A percentile compares a stretch with the other conserved stretches of the same genome.
phyloP scores from a whole-genome alignment of 1,140 invertebrate species.

The Macrobrachium nipponense region DNA sequence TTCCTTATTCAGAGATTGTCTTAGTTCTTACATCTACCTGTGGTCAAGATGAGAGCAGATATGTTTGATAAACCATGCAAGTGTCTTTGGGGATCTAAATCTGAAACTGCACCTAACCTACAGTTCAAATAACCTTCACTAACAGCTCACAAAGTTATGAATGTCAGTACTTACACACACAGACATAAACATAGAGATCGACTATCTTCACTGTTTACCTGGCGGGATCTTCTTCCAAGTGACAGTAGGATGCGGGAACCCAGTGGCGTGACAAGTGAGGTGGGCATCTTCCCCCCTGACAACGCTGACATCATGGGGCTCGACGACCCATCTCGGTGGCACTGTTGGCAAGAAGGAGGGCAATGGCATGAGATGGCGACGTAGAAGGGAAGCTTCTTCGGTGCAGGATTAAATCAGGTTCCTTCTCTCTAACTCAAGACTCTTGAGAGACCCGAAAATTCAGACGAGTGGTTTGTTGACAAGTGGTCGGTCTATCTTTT shows the following conservation, averaged over 20 bases:
- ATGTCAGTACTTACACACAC: not conserved
- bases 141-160: no score
- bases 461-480: no score
- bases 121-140: no score
- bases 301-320: conserved; percentile 69
- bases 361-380: not conserved
- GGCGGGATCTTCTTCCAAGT: conserved; percentile 66
- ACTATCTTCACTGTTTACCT: conserved; percentile 23
- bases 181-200: not conserved
- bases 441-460: no score
- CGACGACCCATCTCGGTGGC: conserved; percentile 69
- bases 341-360: conserved; percentile 65
- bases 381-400: not conserved
- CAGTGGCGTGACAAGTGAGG: conserved; percentile 69
- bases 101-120: no score
- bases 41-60: no score
- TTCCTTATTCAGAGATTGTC: no score
- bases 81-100: no score
- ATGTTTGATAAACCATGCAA: no score
- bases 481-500: no score
- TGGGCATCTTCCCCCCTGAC: conserved; percentile 67
- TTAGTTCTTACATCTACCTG: no score
- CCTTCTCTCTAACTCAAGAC: no score
- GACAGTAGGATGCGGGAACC: conserved; percentile 68
- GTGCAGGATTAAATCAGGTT: not conserved